Base-by-base conservation (phyloP, 1,140 invertebrate species). In the Bombus picipes region DNA sequence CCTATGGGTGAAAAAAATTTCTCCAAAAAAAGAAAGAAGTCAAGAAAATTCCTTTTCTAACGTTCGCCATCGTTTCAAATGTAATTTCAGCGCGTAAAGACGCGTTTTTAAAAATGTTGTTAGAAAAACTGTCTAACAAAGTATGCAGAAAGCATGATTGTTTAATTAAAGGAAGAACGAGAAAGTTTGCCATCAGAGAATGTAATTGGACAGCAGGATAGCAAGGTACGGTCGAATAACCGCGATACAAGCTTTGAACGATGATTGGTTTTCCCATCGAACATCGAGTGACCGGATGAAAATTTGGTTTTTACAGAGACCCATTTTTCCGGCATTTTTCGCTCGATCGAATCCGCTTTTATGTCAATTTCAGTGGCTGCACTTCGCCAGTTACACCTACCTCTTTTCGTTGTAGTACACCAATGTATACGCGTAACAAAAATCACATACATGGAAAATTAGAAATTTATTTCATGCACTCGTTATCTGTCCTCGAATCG, bases 381-480 rank as follows among this genome's bases (percentile, higher is more conserved):
- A 41, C 59, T 74, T 57, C 28, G 34, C 28, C 34, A 68, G 62
- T 81, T 86, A 83, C 62, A 77, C 34, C 28, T 22, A 41, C 25
- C 75, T 59, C 39, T 43, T 41, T 10, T n/a, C 8, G 18, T 53
- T 53, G 18, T 53, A 53, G 18, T 18, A 22, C 34, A 9, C 37
- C 22, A 8, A 3, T 9, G 3, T 37, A 4, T 10, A 1, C 6
- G 10, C 18, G 18, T 22, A 68, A 47, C 70, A 57, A 80, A 88
- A 88, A 81, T 85, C 66, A 37, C 74, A 37, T 22, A 28, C 22
- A 41, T 3, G 22, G 41, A 66, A 37, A 59, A 73, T 82, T 85
- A 79, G 43, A 81, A 87, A 82, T 87, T 87, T 73, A 66, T 87
- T 82, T 88, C 78, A 25, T 39, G 47, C 78, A 37, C 78, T 41